Base-by-base conservation (phyloP, 2,113 vertebrate genomes). In the Myodes glareolus region DNA sequence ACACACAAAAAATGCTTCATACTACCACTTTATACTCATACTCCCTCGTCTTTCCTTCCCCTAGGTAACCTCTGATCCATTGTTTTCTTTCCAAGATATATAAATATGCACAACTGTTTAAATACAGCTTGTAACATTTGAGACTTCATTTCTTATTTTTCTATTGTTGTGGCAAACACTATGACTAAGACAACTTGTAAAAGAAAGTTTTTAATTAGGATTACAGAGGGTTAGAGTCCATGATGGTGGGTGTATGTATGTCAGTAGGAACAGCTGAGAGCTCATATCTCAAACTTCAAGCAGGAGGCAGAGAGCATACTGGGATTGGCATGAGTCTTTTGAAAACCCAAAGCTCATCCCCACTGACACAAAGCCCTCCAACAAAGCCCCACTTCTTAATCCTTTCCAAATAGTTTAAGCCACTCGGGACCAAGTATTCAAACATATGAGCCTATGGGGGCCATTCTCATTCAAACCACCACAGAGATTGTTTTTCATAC, bases 71-170 rank as follows among this genome's bases (percentile, higher is more conserved):
- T 84, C 27, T 52, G 27, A 67, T 80, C 39, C 52, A 42, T 77
- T 92, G 27, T 86, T 94, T 25, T 76, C 47, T 82, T 89, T 76
- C 90, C 36, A 82, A 94, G 14, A 47, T 70, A 36, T 52, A 90
- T 52, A 82, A 47, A 90, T 70, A 90, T 81, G 36, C 50, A 3
- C 78, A 95, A 93, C 52, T 93, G 2, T 21, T 85, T 75, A 85
- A 89, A 92, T 42, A 73, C 25, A 73, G 33, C 39, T 63, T 86
- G 19, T 65, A 77, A n/a, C 50, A 31, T 82, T 82, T 72, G 55
- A 96, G 70, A 84, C 52, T 72, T 36, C 50, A 25, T 55, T 82
- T 39, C 52, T 82, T 81, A 58, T 36, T 55, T 82, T 82, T 82
- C 55, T 55, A 13, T 82, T 58, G 78, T 11, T 81, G 36, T 82